These are phyloP conservation scores for Carcinoscorpius rotundicauda DNA, from an alignment of 1,140 invertebrate genomes.

Conservation along the genomic window DNA sequence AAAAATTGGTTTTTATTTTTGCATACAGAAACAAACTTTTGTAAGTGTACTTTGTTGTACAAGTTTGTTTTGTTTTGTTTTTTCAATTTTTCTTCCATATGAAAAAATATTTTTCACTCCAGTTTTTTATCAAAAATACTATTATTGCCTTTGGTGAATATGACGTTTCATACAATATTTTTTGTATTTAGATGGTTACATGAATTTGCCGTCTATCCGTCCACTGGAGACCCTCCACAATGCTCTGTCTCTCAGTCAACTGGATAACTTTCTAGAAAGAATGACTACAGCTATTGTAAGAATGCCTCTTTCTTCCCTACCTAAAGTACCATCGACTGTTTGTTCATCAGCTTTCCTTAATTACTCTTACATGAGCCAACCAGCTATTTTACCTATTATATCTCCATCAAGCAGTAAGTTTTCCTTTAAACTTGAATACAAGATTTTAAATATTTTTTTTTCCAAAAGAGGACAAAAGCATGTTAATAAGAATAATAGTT, in stretches of 20 bases:
- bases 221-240: constrained; percentile 93
- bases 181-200: constrained; percentile 50
- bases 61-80: too few relatives aligned
- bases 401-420: constrained; percentile 24
- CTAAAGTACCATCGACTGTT: constrained; percentile 18
- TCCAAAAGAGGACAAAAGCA: too few relatives aligned
- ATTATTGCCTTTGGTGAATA: not conserved
- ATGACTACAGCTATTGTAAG: constrained; percentile 47
- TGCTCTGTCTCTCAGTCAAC: constrained; percentile 74
- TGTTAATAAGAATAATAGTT: too few relatives aligned
- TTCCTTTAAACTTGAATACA: too few relatives aligned
- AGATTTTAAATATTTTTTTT: too few relatives aligned
- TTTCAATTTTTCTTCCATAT: too few relatives aligned
- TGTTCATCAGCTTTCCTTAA: constrained; percentile 1
- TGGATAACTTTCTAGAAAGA: constrained; percentile 73
- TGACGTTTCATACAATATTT: not conserved
- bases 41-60: too few relatives aligned
- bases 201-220: constrained; percentile 80
- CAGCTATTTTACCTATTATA: constrained; percentile 14
- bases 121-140: too few relatives aligned
- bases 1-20: too few relatives aligned
- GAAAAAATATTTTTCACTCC: too few relatives aligned
- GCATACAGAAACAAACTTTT: too few relatives aligned
- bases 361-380: constrained; percentile 8
- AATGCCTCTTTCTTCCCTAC: constrained; percentile 24